Evolutionary conservation across 2,888 invertebrate species (phyloP).

Genomic region (Eristalis tenax): DNA sequence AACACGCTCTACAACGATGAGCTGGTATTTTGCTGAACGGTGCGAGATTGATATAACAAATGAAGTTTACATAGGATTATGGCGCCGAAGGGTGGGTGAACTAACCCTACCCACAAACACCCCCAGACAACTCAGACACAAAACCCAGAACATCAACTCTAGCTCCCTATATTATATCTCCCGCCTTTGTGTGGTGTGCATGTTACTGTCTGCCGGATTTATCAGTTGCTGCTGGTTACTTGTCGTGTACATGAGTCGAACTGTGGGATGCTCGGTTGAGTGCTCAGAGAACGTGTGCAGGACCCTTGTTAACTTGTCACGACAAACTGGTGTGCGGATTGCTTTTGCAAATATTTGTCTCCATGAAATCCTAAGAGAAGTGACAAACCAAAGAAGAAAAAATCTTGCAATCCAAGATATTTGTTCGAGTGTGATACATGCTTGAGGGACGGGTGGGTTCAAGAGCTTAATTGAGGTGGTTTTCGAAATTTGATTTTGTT

Average conservation of each 20-base stretch:
- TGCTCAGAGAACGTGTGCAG: constrained; percentile 51
- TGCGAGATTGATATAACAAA: constrained; percentile 68
- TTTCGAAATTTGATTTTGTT: no score
- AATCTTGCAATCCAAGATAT: neutral
- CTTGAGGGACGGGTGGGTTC: neutral
- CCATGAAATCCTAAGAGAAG: constrained; percentile 25
- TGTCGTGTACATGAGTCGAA: neutral
- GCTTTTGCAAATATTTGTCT: constrained; percentile 59
- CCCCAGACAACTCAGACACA: neutral
- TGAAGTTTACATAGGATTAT: constrained; percentile 69
- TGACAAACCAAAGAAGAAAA: neutral
- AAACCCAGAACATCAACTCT: constrained; percentile 9
- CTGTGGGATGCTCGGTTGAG: constrained; percentile 34
- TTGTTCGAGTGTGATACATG: neutral
- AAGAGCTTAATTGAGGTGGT: neutral
- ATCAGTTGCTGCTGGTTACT: constrained; percentile 20
- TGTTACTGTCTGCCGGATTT: constrained; percentile 23
- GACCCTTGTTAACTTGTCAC: constrained; percentile 65
- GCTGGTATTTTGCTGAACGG: constrained; percentile 57
- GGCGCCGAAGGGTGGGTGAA: constrained; percentile 31
- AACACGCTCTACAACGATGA: constrained; percentile 48
- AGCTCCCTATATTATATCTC: constrained; percentile 1
- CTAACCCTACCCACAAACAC: neutral
- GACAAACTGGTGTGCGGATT: constrained; percentile 64
- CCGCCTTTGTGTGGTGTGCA: constrained; percentile 10